Evolutionary conservation across 2,113 vertebrate species (phyloP).

Genomic region (Rhinoderma darwinii): DNA sequence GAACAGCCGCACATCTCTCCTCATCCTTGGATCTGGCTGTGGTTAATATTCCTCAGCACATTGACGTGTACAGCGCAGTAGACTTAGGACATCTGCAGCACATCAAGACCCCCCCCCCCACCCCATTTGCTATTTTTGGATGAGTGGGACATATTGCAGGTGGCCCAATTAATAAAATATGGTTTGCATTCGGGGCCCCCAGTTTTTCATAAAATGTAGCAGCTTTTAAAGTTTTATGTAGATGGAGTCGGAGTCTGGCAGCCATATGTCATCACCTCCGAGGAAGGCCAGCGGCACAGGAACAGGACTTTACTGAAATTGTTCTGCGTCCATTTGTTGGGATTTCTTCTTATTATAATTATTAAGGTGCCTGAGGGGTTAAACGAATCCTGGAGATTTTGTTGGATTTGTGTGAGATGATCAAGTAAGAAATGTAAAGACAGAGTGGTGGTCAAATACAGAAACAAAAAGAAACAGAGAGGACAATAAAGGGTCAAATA

Average conservation of each 20-base stretch:
- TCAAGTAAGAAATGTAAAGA: background rate
- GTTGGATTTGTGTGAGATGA: background rate
- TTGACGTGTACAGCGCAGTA: conserved; percentile 62
- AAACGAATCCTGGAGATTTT: conserved; percentile 25
- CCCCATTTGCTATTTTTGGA: conserved; percentile 65
- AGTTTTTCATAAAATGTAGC: conserved; percentile 54
- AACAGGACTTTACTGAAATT: background rate
- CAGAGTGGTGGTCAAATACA: no score
- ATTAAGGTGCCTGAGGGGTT: conserved; percentile 16
- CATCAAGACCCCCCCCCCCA: conserved; percentile 66
- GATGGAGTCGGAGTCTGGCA: conserved; percentile 62
- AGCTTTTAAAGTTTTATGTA: conserved; percentile 55
- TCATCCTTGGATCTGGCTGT: conserved; percentile 6
- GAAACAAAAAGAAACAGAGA: no score
- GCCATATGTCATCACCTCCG: conserved; percentile 65
- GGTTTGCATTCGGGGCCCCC: conserved; percentile 63
- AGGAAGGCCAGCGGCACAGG: background rate
- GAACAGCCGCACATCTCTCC: background rate
- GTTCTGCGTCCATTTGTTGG: background rate
- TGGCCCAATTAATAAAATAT: conserved; percentile 70
- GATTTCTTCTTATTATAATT: background rate
- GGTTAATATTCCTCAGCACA: conserved; percentile 57
- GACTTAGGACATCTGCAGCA: conserved; percentile 68
- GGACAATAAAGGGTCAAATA: no score
- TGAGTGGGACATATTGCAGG: conserved; percentile 67